Evolutionary conservation across 1,140 invertebrate species (phyloP), one percentile per base, ranked within the genome.

Genomic region (Penaeus japonicus): DNA sequence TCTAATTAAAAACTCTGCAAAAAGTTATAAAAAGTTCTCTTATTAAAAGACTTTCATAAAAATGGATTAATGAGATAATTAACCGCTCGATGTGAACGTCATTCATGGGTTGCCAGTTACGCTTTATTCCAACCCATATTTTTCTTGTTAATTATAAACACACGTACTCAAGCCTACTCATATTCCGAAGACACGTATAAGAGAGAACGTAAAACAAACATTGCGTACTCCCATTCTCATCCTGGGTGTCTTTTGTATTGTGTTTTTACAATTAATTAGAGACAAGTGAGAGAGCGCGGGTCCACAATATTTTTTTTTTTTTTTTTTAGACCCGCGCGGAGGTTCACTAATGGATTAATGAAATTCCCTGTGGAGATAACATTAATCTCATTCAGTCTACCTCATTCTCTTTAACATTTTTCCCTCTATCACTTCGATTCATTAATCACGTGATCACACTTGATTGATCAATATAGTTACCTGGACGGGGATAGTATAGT

Each of bases 31-130:
- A 84, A 82, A 84, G 57, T 84, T 84, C 62, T 75, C 70, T 75
- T 84, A 84, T 84, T 84, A 84, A 84, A 84, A 84, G 83, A 84
- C 35, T 73, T 84, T 73, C 62, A 84, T 73, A 84, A 84, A 84
- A 84, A 70, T 84, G 83, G 83, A 84, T 84, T 84, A 84, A 84
- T 84, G 83, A 39, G 62, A 47, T 73, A 73, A 75, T 73, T 84
- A 73, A 22, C 62, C 62, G 30, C 62, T 22, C 62, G 5, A 27
- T 12, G 39, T 10, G 24, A 53, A 59, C 57, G 82, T 62, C 53
- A 27, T 55, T 81, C 54, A 57, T 81, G 79, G 57, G 81, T 83
- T 83, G 81, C 81, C 81, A 83, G 59, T 62, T 83, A 55, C 53
- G 47, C 79, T 81, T 57, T 81, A 81, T 55, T 47, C 47, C 47